These are phyloP conservation scores for Thereuonema tuberculata DNA, from an alignment of 1,140 invertebrate genomes.

Conservation along the genomic window DNA sequence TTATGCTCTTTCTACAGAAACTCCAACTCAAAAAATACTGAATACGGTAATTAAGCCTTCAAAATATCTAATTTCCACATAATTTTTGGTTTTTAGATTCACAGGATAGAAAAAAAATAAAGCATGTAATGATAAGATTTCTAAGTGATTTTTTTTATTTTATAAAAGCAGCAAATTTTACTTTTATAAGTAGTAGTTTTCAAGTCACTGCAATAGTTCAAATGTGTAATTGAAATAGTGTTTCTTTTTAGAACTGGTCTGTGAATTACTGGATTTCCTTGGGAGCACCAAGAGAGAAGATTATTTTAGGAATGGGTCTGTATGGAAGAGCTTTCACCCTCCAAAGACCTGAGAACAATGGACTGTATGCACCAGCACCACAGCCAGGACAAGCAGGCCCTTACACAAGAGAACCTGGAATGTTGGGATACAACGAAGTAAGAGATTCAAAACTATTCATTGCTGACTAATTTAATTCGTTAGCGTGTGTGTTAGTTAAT, in stretches of 20 bases:
- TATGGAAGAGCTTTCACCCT: slow-evolving; percentile 75
- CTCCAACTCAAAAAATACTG: background rate
- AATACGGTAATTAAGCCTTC: background rate
- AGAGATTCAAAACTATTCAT: background rate
- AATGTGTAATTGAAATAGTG: slow-evolving; percentile 14
- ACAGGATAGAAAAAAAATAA: too few species aligned
- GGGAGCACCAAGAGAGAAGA: slow-evolving; percentile 58
- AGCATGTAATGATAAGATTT: too few species aligned
- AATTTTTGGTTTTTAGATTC: background rate
- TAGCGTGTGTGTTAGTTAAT: too few species aligned
- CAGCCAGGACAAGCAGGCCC: slow-evolving; percentile 55
- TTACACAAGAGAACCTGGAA: slow-evolving; percentile 63
- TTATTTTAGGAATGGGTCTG: slow-evolving; percentile 79
- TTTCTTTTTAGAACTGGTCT: slow-evolving; percentile 49
- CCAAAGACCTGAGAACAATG: slow-evolving; percentile 43
- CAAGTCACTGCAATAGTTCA: too few species aligned
- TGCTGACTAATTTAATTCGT: too few species aligned
- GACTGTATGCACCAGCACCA: slow-evolving; percentile 55
- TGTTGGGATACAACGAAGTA: slow-evolving; percentile 77
- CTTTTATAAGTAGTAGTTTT: background rate
- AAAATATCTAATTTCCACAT: too few species aligned
- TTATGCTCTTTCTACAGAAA: slow-evolving; percentile 57
- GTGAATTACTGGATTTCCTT: slow-evolving; percentile 73
- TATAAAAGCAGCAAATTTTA: too few species aligned
- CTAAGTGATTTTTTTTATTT: too few species aligned